Percentiles rank a stretch among this genome's conserved stretches.
Conservation (phyloP, 2,797 vertebrate species). For the Enteromius trimaculatus region DNA sequence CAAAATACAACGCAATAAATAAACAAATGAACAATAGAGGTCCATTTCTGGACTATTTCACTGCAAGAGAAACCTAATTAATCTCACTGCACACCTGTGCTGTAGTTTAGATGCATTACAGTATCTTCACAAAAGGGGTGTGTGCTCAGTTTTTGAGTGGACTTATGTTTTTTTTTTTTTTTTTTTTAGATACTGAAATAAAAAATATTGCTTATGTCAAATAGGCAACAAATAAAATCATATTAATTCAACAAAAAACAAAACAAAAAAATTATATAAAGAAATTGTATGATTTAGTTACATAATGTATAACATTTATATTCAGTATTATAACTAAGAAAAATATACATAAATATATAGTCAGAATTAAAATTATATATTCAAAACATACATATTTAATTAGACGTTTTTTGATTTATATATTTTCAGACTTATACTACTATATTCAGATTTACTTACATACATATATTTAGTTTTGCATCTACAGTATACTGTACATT, state of each 20-base stretch:
- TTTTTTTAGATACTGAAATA: not conserved
- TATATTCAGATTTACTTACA: not conserved
- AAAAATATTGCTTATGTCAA: not conserved
- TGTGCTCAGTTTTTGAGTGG: not conserved
- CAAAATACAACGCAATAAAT: slow-evolving; percentile 44
- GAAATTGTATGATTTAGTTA: not conserved
- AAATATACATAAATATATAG: not conserved
- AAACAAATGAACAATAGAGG: slow-evolving; percentile 40
- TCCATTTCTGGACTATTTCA: slow-evolving; percentile 41
- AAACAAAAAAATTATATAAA: too few species aligned
- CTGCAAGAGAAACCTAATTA: slow-evolving; percentile 33
- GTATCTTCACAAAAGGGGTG: slow-evolving; percentile 25
- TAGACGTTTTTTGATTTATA: not conserved
- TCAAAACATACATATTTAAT: not conserved
- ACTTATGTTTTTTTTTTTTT: not conserved
- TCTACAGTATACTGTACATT: not conserved
- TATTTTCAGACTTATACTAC: not conserved
- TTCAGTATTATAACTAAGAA: not conserved
- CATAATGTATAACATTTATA: not conserved
- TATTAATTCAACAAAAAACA: too few species aligned
- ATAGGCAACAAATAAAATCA: not conserved
- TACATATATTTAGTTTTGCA: not conserved
- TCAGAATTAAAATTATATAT: not conserved
- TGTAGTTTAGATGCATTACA: slow-evolving; percentile 6
- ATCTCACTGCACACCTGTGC: slow-evolving; percentile 37